Evolutionary conservation across 2,113 vertebrate genomes (phyloP).

Genomic region (Erythrocercus mccallii): DNA sequence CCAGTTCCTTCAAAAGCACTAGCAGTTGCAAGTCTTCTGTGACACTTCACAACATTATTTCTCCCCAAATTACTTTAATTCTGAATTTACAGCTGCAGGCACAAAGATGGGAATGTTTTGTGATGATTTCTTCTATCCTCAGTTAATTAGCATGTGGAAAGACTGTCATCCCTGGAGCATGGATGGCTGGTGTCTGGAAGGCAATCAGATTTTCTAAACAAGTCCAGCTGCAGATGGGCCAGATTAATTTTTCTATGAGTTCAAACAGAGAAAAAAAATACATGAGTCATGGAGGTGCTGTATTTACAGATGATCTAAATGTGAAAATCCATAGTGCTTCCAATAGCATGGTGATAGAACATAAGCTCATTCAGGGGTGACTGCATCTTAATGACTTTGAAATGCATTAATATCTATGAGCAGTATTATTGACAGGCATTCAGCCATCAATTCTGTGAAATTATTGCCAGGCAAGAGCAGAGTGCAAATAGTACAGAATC

Average conservation of each 20-base stretch:
- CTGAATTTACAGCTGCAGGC: conserved; percentile 51
- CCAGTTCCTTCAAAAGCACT: neutral
- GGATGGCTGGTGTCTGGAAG: conserved; percentile 29
- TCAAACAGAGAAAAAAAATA: neutral
- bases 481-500: neutral
- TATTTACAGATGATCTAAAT: conserved; percentile 38
- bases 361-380: neutral
- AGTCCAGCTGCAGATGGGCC: conserved; percentile 48
- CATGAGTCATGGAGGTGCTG: neutral
- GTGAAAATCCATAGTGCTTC: neutral
- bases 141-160: conserved; percentile 51
- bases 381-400: neutral
- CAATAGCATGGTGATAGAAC: neutral
- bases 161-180: conserved; percentile 10
- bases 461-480: neutral
- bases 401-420: neutral
- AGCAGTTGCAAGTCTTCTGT: conserved; percentile 27
- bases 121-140: conserved; percentile 46
- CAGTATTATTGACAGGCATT: neutral
- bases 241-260: conserved; percentile 43
- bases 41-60: conserved; percentile 47
- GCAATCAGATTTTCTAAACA: conserved; percentile 45
- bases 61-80: conserved; percentile 42
- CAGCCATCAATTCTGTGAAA: neutral
- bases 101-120: conserved; percentile 23